Base-by-base conservation (phyloP, 2,113 vertebrate genomes). In the Phylloscopus whistleri region DNA sequence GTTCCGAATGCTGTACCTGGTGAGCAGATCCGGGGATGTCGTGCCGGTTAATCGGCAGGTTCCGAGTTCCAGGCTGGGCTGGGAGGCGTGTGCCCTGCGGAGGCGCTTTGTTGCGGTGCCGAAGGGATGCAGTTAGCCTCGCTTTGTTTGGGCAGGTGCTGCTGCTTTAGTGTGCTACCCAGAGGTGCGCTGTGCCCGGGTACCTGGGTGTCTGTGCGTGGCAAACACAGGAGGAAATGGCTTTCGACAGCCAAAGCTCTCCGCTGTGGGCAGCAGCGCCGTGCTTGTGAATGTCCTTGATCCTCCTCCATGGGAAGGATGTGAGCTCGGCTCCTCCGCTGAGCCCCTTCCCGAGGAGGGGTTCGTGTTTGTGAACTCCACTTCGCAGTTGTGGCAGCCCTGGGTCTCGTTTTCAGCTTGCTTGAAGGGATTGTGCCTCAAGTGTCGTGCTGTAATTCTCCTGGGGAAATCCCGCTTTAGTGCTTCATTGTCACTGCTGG, bases 1-100 rank as follows among this genome's bases (percentile, higher is more conserved):
- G 64, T 98, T 98, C 95, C 98, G 98, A 77, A 96, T 99, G 92
- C 98, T 99, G 85, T 98, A 98, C 95, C 97, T 98, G 99, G 99
- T 99, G 98, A 99, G 99, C 97, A 46, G 14, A 28, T 2, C 43
- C 48, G 2, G 55, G 0, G 2, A 1, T 22, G 48, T 82, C 3
- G 58, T 14, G 60, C 37, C 2, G 60, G 8, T 4, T 3, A 13
- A 62, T 10, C 1, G 35, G 73, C 58, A 22, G 69, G 58, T 46
- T 72, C 11, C 16, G 41, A 55, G 20, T 24, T 11, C 53, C 69
- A 6, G 58, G 37, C 59, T 79, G 62, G 28, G 84, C 56, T 49
- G 60, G 37, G 37, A 6, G 59, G 1, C 5, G 22, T 13, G 13
- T 44, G 39, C 56, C 28, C 64, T 56, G 72, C 49, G 10, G 84